A percentile compares a stretch with the other conserved stretches of the same genome.
phyloP scores from a whole-genome alignment of 2,888 invertebrate species.

The Cerastis rubricosa region DNA sequence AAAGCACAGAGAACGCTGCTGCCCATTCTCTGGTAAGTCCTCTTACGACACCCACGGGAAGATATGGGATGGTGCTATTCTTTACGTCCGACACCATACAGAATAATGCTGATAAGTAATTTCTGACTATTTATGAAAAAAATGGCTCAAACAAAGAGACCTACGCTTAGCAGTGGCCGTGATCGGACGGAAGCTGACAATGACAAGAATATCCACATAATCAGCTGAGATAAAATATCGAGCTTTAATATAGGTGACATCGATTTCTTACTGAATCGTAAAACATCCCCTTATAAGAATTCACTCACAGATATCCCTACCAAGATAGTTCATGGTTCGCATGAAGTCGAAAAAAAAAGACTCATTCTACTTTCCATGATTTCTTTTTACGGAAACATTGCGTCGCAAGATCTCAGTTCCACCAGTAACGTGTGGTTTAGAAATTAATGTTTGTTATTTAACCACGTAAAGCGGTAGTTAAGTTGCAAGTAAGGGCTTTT shows the following conservation, averaged over 20 bases:
- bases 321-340: neutral
- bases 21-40: no score
- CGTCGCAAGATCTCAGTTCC: slow-evolving; percentile 37
- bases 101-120: no score
- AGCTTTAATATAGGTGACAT: neutral
- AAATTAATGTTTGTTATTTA: slow-evolving; percentile 52
- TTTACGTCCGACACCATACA: no score
- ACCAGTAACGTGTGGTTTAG: slow-evolving; percentile 31
- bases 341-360: neutral
- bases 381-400: slow-evolving; percentile 46
- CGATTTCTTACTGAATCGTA: neutral
- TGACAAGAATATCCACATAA: neutral
- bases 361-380: slow-evolving; percentile 35
- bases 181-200: neutral
- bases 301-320: neutral
- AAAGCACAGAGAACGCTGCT: no score
- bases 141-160: neutral
- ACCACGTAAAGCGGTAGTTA: slow-evolving; percentile 33
- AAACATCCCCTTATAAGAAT: neutral
- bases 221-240: neutral
- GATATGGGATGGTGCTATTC: no score
- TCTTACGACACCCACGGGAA: no score
- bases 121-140: neutral
- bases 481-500: slow-evolving; percentile 41
- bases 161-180: neutral